These are phyloP conservation scores for Sclerodermus sp. DNA, from an alignment of 2,888 invertebrate species.

Conservation along the genomic window DNA sequence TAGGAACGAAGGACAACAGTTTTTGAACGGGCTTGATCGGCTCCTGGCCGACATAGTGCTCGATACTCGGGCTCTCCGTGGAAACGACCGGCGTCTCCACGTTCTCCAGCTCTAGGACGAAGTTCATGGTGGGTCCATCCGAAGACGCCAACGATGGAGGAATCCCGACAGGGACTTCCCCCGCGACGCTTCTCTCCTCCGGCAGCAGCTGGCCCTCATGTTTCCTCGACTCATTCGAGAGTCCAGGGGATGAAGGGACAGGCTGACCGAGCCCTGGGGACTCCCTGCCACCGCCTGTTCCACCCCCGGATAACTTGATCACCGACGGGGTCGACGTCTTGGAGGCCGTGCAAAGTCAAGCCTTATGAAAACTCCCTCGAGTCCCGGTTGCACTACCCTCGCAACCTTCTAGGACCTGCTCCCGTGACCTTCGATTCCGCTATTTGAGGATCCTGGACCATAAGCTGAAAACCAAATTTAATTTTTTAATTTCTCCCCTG, in stretches of 20 bases:
- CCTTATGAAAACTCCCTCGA: slow-evolving; percentile 27
- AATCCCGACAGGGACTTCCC: slow-evolving; percentile 9
- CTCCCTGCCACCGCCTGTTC: slow-evolving; percentile 48
- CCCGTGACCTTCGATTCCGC: slow-evolving; percentile 28
- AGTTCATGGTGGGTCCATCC: slow-evolving; percentile 46
- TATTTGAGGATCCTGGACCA: slow-evolving; percentile 51
- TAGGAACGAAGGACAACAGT: too few relatives aligned
- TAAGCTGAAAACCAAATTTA: slow-evolving; percentile 39
- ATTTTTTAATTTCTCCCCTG: too few relatives aligned
- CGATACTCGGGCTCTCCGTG: slow-evolving; percentile 12
- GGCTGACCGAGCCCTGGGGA: slow-evolving; percentile 45
- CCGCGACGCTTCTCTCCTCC: too few relatives aligned
- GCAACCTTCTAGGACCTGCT: slow-evolving; percentile 9
- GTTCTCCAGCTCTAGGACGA: slow-evolving; percentile 46
- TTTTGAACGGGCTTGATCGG: not conserved
- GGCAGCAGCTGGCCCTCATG: slow-evolving; percentile 12
- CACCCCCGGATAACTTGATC: slow-evolving; percentile 57
- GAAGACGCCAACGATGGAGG: not conserved
- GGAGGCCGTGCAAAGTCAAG: slow-evolving; percentile 44
- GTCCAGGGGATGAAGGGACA: slow-evolving; percentile 31
- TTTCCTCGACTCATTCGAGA: slow-evolving; percentile 9
- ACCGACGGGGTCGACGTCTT: slow-evolving; percentile 58
- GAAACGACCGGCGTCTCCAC: slow-evolving; percentile 28
- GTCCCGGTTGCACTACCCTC: slow-evolving; percentile 23
- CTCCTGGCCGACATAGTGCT: slow-evolving; percentile 12